Evolutionary conservation across 2,113 vertebrate species (phyloP).

Genomic region (Apus apus): DNA sequence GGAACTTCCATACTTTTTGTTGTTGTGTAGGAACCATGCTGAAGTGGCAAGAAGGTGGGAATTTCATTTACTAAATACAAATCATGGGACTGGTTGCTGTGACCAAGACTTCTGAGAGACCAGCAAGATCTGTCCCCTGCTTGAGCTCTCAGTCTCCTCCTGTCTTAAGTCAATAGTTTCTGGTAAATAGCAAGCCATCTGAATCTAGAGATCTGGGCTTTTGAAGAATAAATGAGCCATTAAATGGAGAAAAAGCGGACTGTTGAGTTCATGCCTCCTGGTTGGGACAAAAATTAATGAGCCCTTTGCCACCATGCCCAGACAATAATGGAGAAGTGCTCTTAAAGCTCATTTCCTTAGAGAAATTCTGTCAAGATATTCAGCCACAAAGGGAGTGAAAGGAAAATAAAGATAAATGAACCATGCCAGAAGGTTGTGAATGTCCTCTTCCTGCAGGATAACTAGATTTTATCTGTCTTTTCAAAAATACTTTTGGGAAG

Average conservation of each 20-base stretch:
- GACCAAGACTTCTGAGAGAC: neutral
- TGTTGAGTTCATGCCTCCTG: neutral
- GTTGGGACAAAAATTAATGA: neutral
- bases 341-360: neutral
- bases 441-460: neutral
- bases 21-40: neutral
- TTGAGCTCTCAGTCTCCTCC: neutral
- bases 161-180: neutral
- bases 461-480: neutral
- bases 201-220: neutral
- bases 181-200: neutral
- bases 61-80: neutral
- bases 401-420: neutral
- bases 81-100: neutral
- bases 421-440: neutral
- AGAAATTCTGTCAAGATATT: neutral
- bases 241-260: neutral
- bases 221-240: neutral
- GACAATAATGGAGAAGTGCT: neutral
- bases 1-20: neutral
- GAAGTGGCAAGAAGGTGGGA: neutral
- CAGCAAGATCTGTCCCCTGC: neutral
- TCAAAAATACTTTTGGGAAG: neutral
- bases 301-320: neutral
- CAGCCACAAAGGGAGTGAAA: neutral